Evolutionary conservation across 2,888 invertebrate species (phyloP).

Genomic region (Prosapia bicincta): DNA sequence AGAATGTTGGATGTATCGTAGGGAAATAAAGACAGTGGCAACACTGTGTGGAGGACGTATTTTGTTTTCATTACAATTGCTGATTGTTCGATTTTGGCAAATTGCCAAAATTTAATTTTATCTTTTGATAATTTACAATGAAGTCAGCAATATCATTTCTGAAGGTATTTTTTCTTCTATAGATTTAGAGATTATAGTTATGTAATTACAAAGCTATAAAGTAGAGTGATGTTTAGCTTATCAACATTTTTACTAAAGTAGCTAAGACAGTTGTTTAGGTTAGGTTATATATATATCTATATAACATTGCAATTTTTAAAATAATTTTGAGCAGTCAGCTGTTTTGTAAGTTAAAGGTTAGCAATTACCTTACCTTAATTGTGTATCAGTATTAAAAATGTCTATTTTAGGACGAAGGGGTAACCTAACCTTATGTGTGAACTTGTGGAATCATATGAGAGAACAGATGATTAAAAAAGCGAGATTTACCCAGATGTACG

Average conservation of each 20-base stretch:
- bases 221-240: not conserved
- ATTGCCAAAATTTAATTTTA: not conserved
- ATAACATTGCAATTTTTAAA: too few relatives aligned
- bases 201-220: not conserved
- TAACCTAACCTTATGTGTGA: not conserved
- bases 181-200: not conserved
- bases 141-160: not conserved
- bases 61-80: too few relatives aligned
- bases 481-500: not conserved
- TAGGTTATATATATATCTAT: too few relatives aligned
- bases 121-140: not conserved
- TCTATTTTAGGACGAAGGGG: constrained; percentile 2
- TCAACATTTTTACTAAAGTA: not conserved
- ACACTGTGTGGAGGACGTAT: not conserved
- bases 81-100: not conserved
- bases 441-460: not conserved
- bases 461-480: not conserved
- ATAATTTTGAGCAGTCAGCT: too few relatives aligned
- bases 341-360: too few relatives aligned
- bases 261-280: too few relatives aligned
- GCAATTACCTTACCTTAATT: too few relatives aligned
- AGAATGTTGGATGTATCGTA: too few relatives aligned
- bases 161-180: not conserved
- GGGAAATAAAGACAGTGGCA: not conserved
- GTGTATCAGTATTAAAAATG: not conserved